Conservation (phyloP, 2,797 vertebrate genomes). For the Vireo griseus region DNA sequence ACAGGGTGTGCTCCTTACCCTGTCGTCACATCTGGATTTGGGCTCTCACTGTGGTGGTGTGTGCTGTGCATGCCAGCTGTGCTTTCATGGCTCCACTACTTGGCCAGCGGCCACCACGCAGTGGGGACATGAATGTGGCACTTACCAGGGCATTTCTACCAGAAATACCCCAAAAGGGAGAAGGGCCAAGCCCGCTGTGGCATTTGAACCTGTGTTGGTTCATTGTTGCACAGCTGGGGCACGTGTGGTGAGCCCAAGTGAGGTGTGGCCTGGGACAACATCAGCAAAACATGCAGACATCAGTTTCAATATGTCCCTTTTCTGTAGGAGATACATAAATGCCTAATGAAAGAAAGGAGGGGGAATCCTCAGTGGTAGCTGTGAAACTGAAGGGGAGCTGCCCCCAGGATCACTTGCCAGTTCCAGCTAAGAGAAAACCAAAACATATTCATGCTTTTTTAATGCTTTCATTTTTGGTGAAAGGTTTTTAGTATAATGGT, state of each 20-base stretch:
- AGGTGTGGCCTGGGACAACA: accelerated
- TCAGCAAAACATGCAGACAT: accelerated
- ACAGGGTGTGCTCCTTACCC: neutral
- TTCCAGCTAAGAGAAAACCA: neutral
- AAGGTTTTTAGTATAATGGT: neutral
- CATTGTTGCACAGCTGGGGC: neutral
- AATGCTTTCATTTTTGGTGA: neutral
- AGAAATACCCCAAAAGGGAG: neutral
- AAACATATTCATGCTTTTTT: neutral
- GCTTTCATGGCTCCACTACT: neutral
- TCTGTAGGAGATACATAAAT: neutral
- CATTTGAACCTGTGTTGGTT: neutral
- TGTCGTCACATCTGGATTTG: neutral
- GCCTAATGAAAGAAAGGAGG: neutral
- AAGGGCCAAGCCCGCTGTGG: neutral
- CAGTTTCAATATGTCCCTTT: neutral
- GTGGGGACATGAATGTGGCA: accelerated
- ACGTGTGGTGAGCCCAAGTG: neutral
- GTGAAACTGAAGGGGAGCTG: neutral
- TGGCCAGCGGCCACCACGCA: accelerated
- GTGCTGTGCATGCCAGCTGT: accelerated
- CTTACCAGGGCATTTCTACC: neutral
- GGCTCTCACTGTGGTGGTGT: neutral
- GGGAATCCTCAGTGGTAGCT: neutral
- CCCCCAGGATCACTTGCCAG: neutral